A percentile compares a stretch with the other conserved stretches of the same genome.
phyloP scores from a whole-genome alignment of 1,140 invertebrate genomes.

The Drosophila athabasca region DNA sequence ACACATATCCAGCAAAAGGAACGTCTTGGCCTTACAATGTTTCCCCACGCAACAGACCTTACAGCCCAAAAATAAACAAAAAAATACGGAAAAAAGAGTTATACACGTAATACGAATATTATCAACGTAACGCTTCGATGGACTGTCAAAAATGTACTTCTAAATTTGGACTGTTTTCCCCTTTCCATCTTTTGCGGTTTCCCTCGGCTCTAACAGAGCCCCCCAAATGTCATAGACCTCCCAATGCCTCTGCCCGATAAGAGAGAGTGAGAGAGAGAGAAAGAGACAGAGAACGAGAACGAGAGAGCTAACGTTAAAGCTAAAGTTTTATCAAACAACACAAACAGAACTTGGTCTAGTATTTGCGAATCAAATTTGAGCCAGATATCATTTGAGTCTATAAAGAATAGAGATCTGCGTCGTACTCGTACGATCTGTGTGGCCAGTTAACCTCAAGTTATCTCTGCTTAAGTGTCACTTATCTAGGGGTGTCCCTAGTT shows the following conservation, averaged over 20 bases:
- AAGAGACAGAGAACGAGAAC: too few relatives aligned
- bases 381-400: constrained; percentile 24
- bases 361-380: constrained; percentile 44
- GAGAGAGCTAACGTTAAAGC: too few relatives aligned
- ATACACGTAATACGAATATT: constrained; percentile 3
- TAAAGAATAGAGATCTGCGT: constrained; percentile 24
- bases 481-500: too few relatives aligned
- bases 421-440: not conserved
- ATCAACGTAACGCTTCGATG: constrained; percentile 61
- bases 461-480: not conserved
- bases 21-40: too few relatives aligned
- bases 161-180: constrained; percentile 42
- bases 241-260: constrained; percentile 20
- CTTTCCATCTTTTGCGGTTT: not conserved
- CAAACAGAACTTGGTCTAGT: constrained; percentile 8
- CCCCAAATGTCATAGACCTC: constrained; percentile 40
- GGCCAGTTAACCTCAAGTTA: not conserved
- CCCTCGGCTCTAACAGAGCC: constrained; percentile 6
- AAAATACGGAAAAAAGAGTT: not conserved
- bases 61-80: not conserved
- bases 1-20: too few relatives aligned
- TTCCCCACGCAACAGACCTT: not conserved
- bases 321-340: constrained; percentile 37
- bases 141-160: constrained; percentile 40
- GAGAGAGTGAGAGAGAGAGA: too few relatives aligned